A percentile compares a stretch with the other conserved stretches of the same genome.
Conservation (phyloP, 1,140 invertebrate species). For the Achroia grisella region DNA sequence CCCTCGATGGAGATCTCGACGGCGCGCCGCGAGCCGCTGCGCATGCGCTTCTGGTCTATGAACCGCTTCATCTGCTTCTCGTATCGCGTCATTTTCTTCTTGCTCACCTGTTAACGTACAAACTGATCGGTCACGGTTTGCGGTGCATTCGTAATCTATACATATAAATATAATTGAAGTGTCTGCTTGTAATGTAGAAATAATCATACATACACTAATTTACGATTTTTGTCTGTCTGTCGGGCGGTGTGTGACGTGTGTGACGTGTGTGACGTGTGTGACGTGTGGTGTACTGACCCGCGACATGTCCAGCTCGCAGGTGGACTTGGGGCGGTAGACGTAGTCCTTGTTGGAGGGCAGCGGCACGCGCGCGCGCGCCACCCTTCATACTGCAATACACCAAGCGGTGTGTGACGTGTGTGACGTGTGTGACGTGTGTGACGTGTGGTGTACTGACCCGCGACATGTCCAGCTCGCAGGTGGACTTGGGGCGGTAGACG, state of each 20-base stretch:
- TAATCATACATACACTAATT: too few species aligned
- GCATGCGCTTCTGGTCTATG: constrained; percentile 87
- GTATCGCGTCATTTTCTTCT: constrained; percentile 89
- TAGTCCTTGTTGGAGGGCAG: not conserved
- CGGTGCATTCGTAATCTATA: too few species aligned
- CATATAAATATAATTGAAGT: too few species aligned
- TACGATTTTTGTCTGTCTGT: too few species aligned
- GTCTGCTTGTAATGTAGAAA: too few species aligned
- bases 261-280: too few species aligned
- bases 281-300: not conserved
- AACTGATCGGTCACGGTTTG: too few species aligned
- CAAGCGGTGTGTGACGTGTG: not conserved
- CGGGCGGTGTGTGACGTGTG: too few species aligned
- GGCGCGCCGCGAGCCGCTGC: constrained; percentile 83
- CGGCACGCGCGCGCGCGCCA: not conserved
- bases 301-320: not conserved
- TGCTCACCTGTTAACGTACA: constrained; percentile 76
- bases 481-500: not conserved
- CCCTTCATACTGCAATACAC: too few species aligned
- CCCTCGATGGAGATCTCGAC: constrained; percentile 97
- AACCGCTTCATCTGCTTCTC: constrained; percentile 94
- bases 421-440: too few species aligned
- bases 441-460: not conserved
- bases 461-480: not conserved
- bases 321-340: not conserved